A percentile compares a stretch with the other conserved stretches of the same genome.
phyloP scores from a whole-genome alignment of 1,140 invertebrate genomes.

The Akabosia matsudoensis region DNA sequence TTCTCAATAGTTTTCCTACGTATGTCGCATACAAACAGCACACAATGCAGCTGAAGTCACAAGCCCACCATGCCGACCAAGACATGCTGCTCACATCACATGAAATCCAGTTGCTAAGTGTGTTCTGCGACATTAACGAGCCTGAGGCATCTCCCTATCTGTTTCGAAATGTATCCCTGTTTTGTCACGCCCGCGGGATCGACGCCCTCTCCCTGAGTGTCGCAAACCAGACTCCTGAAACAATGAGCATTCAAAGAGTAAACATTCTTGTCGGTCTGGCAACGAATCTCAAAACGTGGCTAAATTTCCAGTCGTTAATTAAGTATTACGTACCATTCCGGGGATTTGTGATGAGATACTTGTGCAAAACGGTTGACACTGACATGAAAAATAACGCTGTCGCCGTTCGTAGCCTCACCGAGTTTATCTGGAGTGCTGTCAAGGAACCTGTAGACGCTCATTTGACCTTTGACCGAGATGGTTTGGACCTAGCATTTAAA shows the following conservation, averaged over 20 bases:
- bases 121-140: slow-evolving; percentile 87
- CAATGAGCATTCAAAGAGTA: slow-evolving; percentile 76
- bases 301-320: slow-evolving; percentile 83
- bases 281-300: slow-evolving; percentile 89
- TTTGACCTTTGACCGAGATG: slow-evolving; percentile 81
- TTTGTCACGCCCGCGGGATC: slow-evolving; percentile 79
- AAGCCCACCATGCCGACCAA: slow-evolving; percentile 49
- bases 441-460: slow-evolving; percentile 86
- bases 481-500: slow-evolving; percentile 81
- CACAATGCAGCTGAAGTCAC: slow-evolving; percentile 66
- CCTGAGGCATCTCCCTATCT: slow-evolving; percentile 85
- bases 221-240: slow-evolving; percentile 67
- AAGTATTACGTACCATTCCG: slow-evolving; percentile 82
- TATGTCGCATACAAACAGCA: slow-evolving; percentile 86
- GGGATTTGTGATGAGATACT: slow-evolving; percentile 80
- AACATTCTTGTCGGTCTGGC: slow-evolving; percentile 86
- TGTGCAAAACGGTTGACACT: slow-evolving; percentile 88
- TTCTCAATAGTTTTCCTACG: slow-evolving; percentile 82
- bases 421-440: slow-evolving; percentile 90
- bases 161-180: slow-evolving; percentile 81
- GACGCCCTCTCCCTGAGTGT: slow-evolving; percentile 80
- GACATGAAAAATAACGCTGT: slow-evolving; percentile 64
- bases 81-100: slow-evolving; percentile 65
- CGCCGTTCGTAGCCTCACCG: slow-evolving; percentile 80
- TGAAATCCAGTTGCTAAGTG: slow-evolving; percentile 70